These are phyloP conservation scores for Volucella inanis DNA, from an alignment of 2,888 invertebrate genomes.

Conservation along the genomic window DNA sequence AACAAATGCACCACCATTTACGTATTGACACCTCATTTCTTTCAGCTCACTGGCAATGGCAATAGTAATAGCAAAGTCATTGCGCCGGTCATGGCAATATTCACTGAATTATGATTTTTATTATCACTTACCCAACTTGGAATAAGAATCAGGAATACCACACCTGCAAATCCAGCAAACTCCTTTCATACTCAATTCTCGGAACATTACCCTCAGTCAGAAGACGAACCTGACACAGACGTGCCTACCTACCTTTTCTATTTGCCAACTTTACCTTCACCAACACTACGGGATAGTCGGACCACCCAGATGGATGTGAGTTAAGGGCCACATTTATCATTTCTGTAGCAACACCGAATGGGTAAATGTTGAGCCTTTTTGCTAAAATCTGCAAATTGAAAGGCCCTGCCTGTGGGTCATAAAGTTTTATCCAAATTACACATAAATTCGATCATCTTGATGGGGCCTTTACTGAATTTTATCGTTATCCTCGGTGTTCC, in stretches of 20 bases:
- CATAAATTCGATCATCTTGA: conserved; percentile 47
- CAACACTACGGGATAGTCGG: conserved; percentile 7
- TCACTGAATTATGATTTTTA: conserved; percentile 68
- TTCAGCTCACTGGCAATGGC: neutral
- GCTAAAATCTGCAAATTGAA: conserved; percentile 20
- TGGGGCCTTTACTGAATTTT: conserved; percentile 19
- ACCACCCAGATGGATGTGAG: conserved; percentile 58
- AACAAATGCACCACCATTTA: conserved; percentile 59
- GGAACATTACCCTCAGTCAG: conserved; percentile 18
- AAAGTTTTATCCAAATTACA: conserved; percentile 49
- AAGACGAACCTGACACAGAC: neutral
- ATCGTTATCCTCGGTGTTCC: conserved; percentile 32
- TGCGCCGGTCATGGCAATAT: neutral
- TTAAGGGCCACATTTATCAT: conserved; percentile 70
- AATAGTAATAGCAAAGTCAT: no score
- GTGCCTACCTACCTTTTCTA: neutral
- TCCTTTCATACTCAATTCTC: conserved; percentile 18
- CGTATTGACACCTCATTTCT: conserved; percentile 56
- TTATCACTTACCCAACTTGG: conserved; percentile 62
- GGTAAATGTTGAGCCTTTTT: neutral
- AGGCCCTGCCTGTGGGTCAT: conserved; percentile 5
- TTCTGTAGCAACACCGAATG: conserved; percentile 4
- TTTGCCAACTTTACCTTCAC: neutral
- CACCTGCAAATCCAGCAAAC: conserved; percentile 55
- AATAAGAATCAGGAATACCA: conserved; percentile 53